Conservation (phyloP, 2,888 invertebrate genomes). For the Andrena minutula region DNA sequence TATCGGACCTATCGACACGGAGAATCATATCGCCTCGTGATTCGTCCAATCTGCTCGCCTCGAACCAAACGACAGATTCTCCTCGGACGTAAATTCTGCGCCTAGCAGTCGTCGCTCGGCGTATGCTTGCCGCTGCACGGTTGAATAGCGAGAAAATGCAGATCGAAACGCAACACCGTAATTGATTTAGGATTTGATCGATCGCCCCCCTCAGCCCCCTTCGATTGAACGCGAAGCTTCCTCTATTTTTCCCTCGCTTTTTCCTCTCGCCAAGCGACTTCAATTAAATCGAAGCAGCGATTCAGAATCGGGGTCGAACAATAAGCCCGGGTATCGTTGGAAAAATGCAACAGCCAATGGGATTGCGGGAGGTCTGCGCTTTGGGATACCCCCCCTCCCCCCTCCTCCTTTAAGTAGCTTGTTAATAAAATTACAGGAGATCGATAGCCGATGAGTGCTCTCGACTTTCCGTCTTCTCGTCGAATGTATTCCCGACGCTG, state of each 20-base stretch:
- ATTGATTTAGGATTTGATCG: slow-evolving; percentile 47
- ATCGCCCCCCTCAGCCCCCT: neutral
- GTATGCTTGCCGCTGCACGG: neutral
- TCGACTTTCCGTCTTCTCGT: slow-evolving; percentile 10
- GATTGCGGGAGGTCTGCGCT: neutral
- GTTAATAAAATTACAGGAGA: slow-evolving; percentile 51
- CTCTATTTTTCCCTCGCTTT: neutral
- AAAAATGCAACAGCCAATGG: neutral
- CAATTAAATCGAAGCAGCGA: slow-evolving; percentile 25
- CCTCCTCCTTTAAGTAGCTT: slow-evolving; percentile 38
- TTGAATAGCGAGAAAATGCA: neutral
- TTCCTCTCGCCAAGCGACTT: neutral
- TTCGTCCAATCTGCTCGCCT: slow-evolving; percentile 33
- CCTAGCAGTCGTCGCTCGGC: neutral
- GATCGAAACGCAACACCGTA: slow-evolving; percentile 1
- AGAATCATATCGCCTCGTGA: slow-evolving; percentile 2
- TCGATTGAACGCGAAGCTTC: neutral
- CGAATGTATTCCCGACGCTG: slow-evolving; percentile 8
- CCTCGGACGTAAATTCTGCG: slow-evolving; percentile 32
- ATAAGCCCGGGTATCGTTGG: neutral
- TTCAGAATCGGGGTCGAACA: slow-evolving; percentile 17
- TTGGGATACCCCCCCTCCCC: neutral
- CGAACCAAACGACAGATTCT: slow-evolving; percentile 12
- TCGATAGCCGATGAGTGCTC: slow-evolving; percentile 21
- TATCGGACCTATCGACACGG: neutral